A percentile compares a stretch with the other conserved stretches of the same genome.
phyloP scores from a whole-genome alignment of 2,888 invertebrate genomes.

The Ectropis crepuscularia region DNA sequence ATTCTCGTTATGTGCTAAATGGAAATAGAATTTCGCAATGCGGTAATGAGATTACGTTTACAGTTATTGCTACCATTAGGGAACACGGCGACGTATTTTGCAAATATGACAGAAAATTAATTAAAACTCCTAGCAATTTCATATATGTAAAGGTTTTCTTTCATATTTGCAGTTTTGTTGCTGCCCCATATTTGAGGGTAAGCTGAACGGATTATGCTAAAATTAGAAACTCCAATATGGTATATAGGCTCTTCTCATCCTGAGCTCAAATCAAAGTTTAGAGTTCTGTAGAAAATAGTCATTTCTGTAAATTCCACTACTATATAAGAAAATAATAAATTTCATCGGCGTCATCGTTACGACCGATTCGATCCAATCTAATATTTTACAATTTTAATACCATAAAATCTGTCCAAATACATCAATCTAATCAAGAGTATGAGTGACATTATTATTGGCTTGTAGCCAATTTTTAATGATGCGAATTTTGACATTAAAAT shows the following conservation, averaged over 20 bases:
- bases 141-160: too few species aligned
- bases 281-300: too few species aligned
- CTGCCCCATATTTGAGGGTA: too few species aligned
- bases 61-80: constrained; percentile 65
- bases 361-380: background rate
- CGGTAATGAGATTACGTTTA: constrained; percentile 71
- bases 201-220: too few species aligned
- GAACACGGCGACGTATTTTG: constrained; percentile 58
- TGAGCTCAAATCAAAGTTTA: too few species aligned
- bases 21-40: constrained; percentile 71
- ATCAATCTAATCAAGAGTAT: constrained; percentile 26
- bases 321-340: too few species aligned
- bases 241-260: too few species aligned
- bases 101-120: constrained; percentile 46
- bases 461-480: constrained; percentile 24
- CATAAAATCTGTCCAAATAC: constrained; percentile 21
- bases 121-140: background rate
- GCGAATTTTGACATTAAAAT: constrained; percentile 38
- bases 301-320: too few species aligned
- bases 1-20: constrained; percentile 72
- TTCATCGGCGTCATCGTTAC: too few species aligned
- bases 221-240: too few species aligned
- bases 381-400: background rate
- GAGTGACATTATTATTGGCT: constrained; percentile 26
- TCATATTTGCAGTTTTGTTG: too few species aligned